Base-by-base conservation (phyloP, 2,797 vertebrate species). In the Octomys mimax region DNA sequence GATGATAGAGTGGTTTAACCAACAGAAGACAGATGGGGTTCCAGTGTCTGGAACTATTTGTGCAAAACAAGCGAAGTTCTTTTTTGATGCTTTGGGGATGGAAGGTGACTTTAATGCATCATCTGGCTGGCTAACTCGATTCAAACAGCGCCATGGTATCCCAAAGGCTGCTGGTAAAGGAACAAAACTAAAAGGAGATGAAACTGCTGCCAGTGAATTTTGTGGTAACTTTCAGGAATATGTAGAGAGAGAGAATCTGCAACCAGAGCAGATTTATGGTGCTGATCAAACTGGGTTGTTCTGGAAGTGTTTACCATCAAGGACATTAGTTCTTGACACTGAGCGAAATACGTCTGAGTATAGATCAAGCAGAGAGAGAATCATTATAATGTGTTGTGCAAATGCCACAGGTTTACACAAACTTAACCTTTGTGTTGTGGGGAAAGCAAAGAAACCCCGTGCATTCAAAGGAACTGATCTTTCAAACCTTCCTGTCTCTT, bases 1-100 rank as follows among this genome's bases (percentile, higher is more conserved):
- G 57, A 98, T 98, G 97, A 97, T 97, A 94, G 97, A 98, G 83
- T 98, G 97, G 97, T 98, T 98, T 93, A 97, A 98, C 78, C 97
- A 98, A 13, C 97, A 98, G 80, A 97, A 97, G 89, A 97, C 93
- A 59, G 86, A 97, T 59, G 97, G 97, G 16, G 93, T 97, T 82
- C 97, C 97, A 24, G 97, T 98, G 80, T 98, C 97, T 0, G 97
- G 97, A 66, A 97, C 97, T 2, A 96, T 97, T 84, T 98, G 97
- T 89, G 97, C 97, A 42, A 97, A 97, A 68, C 97, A 98, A 89
- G 97, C 97, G 5, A 97, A 87, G 66, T 97, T 98, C 93, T 98
- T 98, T 93, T 98, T 98, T 82, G 97, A 97, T 85, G 97, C 97
- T 6, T 62, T 98, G 68, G 97, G 97, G 36, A 98, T 98, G 97